phyloP scores from a whole-genome alignment of 2,797 vertebrate genomes.

The Sarcoramphus papa region DNA sequence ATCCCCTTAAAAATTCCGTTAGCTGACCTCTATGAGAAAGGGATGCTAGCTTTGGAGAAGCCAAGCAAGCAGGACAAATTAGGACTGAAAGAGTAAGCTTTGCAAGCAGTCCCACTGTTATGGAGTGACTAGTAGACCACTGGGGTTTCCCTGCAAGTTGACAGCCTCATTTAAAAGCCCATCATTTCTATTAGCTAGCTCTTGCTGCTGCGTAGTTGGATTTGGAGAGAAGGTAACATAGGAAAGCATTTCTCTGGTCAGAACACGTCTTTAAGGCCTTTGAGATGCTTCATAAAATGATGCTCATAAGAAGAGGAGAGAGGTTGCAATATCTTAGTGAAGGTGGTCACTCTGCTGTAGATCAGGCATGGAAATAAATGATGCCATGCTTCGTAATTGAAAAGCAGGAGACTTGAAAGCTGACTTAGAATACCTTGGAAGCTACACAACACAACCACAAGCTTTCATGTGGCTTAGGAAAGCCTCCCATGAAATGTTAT shows the following conservation, averaged over 20 bases:
- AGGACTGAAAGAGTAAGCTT: constrained; percentile 73
- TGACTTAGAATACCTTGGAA: neutral
- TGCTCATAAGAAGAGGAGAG: neutral
- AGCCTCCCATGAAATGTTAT: neutral
- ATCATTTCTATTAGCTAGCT: neutral
- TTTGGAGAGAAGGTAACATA: neutral
- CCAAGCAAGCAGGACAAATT: constrained; percentile 57
- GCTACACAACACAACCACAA: neutral
- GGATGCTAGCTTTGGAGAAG: constrained; percentile 75
- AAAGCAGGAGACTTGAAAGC: neutral
- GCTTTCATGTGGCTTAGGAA: neutral
- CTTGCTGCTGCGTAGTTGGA: accelerated
- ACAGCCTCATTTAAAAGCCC: neutral
- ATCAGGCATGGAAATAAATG: neutral
- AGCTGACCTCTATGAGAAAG: constrained; percentile 73
- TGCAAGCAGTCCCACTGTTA: neutral
- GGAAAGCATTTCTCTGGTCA: neutral
- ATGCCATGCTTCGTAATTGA: neutral
- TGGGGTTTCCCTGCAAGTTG: neutral
- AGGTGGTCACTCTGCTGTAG: neutral
- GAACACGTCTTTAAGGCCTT: neutral
- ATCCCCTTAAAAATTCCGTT: constrained; percentile 80
- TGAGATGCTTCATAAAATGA: neutral
- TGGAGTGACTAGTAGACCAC: neutral
- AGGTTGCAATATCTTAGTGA: neutral